A percentile compares a stretch with the other conserved stretches of the same genome.
Conservation (phyloP, 2,888 invertebrate species). For the Drosophila leonis region DNA sequence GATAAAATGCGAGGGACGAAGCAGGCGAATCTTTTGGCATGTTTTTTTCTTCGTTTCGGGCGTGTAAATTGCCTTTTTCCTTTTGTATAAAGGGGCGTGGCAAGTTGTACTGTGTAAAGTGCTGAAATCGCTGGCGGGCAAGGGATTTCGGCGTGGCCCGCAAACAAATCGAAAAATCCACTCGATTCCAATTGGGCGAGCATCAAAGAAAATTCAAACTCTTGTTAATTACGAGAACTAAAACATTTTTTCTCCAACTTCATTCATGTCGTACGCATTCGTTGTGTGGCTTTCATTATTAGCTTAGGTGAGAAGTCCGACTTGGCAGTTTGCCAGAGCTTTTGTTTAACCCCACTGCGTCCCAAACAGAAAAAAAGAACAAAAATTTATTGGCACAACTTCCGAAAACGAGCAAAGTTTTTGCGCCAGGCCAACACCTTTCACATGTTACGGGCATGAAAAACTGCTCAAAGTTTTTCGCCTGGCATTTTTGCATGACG, state of each 20-base stretch:
- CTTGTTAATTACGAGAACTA: conserved; percentile 68
- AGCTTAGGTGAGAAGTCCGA: conserved; percentile 17
- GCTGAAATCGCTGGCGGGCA: conserved; percentile 43
- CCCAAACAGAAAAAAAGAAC: conserved; percentile 5
- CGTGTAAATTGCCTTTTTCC: conserved; percentile 65
- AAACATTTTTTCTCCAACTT: conserved; percentile 47
- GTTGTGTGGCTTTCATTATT: conserved; percentile 45
- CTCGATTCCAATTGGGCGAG: conserved; percentile 60
- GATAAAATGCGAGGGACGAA: conserved; percentile 52
- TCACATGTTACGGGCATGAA: conserved; percentile 72
- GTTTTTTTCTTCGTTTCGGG: conserved; percentile 12
- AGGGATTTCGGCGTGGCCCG: conserved; percentile 12
- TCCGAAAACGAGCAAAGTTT: conserved; percentile 63
- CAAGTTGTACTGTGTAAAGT: conserved; percentile 38
- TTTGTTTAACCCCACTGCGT: conserved; percentile 56
- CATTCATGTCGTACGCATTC: conserved; percentile 53
- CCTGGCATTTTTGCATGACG: conserved; percentile 62
- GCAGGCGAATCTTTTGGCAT: conserved; percentile 35
- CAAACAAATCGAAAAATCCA: conserved; percentile 24
- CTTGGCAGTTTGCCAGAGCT: conserved; percentile 18
- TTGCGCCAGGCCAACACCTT: conserved; percentile 63
- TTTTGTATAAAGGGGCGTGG: conserved; percentile 26
- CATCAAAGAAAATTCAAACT: conserved; percentile 36
- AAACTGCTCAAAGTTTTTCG: conserved; percentile 55
- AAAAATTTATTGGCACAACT: conserved; percentile 71